Evolutionary conservation across 2,113 vertebrate genomes (phyloP).

Genomic region (Myotis brandtii): DNA sequence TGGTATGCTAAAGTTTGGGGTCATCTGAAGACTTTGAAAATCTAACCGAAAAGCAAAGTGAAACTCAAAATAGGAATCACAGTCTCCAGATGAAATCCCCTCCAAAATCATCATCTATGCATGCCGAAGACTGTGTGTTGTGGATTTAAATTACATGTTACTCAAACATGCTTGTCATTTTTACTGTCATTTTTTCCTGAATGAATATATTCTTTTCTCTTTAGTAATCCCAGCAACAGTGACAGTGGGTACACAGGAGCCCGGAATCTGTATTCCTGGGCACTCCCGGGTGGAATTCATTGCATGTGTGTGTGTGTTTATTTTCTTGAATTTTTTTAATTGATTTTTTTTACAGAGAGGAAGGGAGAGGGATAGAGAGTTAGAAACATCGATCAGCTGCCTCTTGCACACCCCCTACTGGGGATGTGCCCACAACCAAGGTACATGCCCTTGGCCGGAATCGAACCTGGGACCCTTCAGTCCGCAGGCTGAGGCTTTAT

Average conservation of each 20-base stretch:
- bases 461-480: no score
- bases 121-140: background rate
- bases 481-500: no score
- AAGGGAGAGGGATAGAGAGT: no score
- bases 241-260: background rate
- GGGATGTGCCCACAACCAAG: no score
- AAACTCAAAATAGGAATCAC: background rate
- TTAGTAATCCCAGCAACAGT: background rate
- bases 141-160: background rate
- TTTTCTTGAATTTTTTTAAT: no score
- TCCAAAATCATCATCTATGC: background rate
- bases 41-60: background rate
- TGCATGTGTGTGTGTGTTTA: no score
- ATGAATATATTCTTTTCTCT: background rate
- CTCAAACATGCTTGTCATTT: background rate
- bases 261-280: background rate
- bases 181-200: background rate
- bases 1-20: constrained; percentile 57
- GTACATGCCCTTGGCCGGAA: no score
- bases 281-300: background rate
- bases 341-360: no score
- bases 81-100: background rate
- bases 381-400: no score
- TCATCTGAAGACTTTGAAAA: constrained; percentile 31
- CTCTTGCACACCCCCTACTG: no score